Percentiles rank a stretch among this genome's conserved stretches.
These are phyloP conservation scores for Falcaria lacertinaria DNA, from an alignment of 2,888 invertebrate genomes.

Conservation along the genomic window DNA sequence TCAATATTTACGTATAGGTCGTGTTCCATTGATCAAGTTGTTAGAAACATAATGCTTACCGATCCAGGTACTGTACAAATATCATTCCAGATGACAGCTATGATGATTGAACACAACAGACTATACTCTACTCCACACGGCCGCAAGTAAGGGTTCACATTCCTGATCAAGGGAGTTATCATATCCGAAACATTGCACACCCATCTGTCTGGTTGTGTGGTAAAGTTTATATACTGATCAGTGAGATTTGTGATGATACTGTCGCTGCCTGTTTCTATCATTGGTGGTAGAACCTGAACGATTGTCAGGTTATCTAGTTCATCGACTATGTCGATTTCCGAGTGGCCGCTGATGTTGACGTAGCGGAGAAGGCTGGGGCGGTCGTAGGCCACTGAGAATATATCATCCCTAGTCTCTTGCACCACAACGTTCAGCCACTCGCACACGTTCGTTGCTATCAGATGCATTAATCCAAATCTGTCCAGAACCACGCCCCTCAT, in stretches of 20 bases:
- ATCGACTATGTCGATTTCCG: slow-evolving; percentile 38
- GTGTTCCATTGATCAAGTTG: too few relatives aligned
- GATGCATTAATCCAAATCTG: slow-evolving; percentile 96
- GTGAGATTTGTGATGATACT: slow-evolving; percentile 23
- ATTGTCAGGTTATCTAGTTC: slow-evolving; percentile 40
- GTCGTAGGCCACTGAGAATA: slow-evolving; percentile 73
- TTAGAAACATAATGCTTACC: slow-evolving; percentile 36
- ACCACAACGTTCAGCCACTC: slow-evolving; percentile 94
- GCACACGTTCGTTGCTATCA: slow-evolving; percentile 95
- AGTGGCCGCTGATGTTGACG: slow-evolving; percentile 51
- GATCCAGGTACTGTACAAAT: slow-evolving; percentile 78
- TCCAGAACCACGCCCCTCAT: slow-evolving; percentile 71
- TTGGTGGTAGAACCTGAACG: slow-evolving; percentile 20
- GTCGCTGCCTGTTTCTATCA: slow-evolving; percentile 12
- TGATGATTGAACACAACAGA: slow-evolving; percentile 87
- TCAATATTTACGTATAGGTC: too few relatives aligned
- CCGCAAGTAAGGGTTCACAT: slow-evolving; percentile 87
- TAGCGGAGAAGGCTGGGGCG: slow-evolving; percentile 51
- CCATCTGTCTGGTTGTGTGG: slow-evolving; percentile 42
- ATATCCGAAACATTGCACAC: slow-evolving; percentile 72
- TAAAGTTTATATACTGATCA: slow-evolving; percentile 29
- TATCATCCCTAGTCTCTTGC: slow-evolving; percentile 93
- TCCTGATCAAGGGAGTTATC: slow-evolving; percentile 80
- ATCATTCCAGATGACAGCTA: slow-evolving; percentile 90
- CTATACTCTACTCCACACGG: slow-evolving; percentile 92